Percentiles rank a stretch among this genome's conserved stretches.
Conservation (phyloP, 1,140 invertebrate genomes). For the Melitaea cinxia region DNA sequence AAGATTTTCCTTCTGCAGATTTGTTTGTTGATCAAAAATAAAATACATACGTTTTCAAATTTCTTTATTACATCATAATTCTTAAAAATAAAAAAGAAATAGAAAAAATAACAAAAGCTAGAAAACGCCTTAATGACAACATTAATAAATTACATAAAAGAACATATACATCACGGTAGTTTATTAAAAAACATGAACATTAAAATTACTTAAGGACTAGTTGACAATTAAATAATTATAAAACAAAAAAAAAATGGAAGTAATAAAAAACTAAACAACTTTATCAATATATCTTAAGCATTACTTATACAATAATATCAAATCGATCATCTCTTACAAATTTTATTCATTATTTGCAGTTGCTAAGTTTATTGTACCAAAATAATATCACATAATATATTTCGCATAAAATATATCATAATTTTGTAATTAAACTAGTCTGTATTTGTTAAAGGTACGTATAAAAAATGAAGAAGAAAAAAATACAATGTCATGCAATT, state of each 20-base stretch:
- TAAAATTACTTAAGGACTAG: neutral
- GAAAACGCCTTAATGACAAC: conserved; percentile 20
- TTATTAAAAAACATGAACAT: neutral
- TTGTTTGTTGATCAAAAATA: conserved; percentile 32
- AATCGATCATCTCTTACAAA: neutral
- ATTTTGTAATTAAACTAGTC: neutral
- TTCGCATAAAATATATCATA: neutral
- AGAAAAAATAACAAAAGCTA: conserved; percentile 5
- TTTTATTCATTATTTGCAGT: neutral
- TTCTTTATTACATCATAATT: conserved; percentile 38
- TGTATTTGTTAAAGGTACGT: neutral
- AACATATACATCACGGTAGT: neutral
- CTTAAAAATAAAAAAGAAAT: conserved; percentile 32
- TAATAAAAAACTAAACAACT: neutral
- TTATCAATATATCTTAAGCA: neutral
- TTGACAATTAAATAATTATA: neutral
- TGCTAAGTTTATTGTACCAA: neutral
- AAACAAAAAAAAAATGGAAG: neutral
- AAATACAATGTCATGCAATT: neutral
- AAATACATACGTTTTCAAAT: conserved; percentile 33
- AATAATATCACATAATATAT: neutral
- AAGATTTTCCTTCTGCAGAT: conserved; percentile 59
- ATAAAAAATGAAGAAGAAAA: neutral
- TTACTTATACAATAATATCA: neutral
- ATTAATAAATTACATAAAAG: conserved; percentile 31